phyloP scores from a whole-genome alignment of 1,140 invertebrate genomes.

The Planococcus citri region DNA sequence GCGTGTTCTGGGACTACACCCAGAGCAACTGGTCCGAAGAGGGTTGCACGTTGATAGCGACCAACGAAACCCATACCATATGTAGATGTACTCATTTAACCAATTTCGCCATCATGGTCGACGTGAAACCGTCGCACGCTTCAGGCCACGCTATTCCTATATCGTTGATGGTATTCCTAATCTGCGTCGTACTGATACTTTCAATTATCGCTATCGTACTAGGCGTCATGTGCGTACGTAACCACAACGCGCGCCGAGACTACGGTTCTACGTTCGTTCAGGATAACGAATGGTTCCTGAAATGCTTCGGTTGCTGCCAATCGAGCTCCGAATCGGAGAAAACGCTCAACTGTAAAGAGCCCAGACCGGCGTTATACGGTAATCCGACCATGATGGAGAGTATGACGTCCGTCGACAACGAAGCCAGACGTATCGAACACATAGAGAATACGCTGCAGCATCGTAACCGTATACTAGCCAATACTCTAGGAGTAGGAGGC shows the following conservation, averaged over 20 bases:
- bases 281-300: slow-evolving; percentile 1
- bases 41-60: slow-evolving; percentile 68
- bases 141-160: not conserved
- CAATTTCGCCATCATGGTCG: slow-evolving; percentile 92
- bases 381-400: not conserved
- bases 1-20: slow-evolving; percentile 85
- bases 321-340: not conserved
- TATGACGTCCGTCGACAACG: not conserved
- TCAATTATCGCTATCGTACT: not conserved
- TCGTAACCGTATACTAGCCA: not conserved
- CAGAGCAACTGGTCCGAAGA: slow-evolving; percentile 71
- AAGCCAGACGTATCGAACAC: not conserved
- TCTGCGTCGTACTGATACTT: not conserved
- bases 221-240: not conserved
- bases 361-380: not conserved
- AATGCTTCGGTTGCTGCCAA: slow-evolving; percentile 12
- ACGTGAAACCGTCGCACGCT: slow-evolving; percentile 43
- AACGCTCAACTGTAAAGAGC: slow-evolving; percentile 4
- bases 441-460: not conserved
- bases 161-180: not conserved
- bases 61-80: slow-evolving; percentile 75
- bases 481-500: not conserved
- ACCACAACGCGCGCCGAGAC: not conserved
- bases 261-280: slow-evolving; percentile 34
- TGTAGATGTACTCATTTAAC: slow-evolving; percentile 94